phyloP scores from a whole-genome alignment of 1,140 invertebrate species.

The Drosophila watanabei region DNA sequence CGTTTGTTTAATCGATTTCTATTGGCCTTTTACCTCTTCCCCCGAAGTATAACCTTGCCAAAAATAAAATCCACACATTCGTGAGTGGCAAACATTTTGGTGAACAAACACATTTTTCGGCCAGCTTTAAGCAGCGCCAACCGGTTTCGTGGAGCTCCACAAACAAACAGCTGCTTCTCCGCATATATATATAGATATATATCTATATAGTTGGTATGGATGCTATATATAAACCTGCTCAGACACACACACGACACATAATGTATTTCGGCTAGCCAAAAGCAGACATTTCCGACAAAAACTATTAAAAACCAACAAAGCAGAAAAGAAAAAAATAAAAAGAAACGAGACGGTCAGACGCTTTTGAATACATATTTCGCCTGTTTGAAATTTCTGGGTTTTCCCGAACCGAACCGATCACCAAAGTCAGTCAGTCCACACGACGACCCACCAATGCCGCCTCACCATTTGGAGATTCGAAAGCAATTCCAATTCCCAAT shows the following conservation, averaged over 20 bases:
- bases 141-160: conserved; percentile 43
- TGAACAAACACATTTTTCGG: conserved; percentile 50
- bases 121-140: conserved; percentile 47
- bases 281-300: conserved; percentile 61
- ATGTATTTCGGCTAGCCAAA: conserved; percentile 45
- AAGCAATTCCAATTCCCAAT: conserved; percentile 37
- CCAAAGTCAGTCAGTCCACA: conserved; percentile 16
- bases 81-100: conserved; percentile 60
- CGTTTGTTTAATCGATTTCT: conserved; percentile 80
- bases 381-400: conserved; percentile 66
- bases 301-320: conserved; percentile 53
- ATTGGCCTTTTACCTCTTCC: conserved; percentile 18
- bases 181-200: conserved; percentile 11
- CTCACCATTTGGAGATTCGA: conserved; percentile 22
- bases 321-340: not conserved
- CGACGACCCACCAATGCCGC: conserved; percentile 18
- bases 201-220: conserved; percentile 38
- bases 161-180: conserved; percentile 70
- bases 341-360: conserved; percentile 39
- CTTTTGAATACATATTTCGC: conserved; percentile 56
- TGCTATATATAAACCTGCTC: conserved; percentile 41
- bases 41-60: conserved; percentile 68
- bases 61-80: conserved; percentile 63
- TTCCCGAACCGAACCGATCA: conserved; percentile 51
- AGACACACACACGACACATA: conserved; percentile 23